A percentile compares a stretch with the other conserved stretches of the same genome.
These are phyloP conservation scores for Cryptoprocta ferox DNA, from an alignment of 2,797 vertebrate genomes.

Conservation along the genomic window DNA sequence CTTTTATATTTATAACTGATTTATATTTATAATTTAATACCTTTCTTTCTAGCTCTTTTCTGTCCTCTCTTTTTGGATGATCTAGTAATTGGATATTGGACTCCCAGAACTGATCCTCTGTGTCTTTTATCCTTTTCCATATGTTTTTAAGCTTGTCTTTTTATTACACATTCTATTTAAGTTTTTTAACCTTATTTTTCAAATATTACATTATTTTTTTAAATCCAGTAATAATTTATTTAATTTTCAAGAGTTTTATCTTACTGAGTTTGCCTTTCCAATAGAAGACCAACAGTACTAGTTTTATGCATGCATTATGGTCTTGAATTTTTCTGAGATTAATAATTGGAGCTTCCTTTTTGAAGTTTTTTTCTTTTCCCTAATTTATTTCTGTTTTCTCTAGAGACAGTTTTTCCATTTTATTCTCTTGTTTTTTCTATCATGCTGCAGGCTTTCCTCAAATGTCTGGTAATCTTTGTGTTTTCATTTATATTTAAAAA, in stretches of 20 bases:
- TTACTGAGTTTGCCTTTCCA: constrained; percentile 9
- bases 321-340: background rate
- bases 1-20: background rate
- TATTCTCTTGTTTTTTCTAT: constrained; percentile 30
- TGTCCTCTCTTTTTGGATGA: background rate
- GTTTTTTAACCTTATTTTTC: constrained; percentile 11
- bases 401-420: constrained; percentile 15
- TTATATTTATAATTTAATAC: constrained; percentile 21
- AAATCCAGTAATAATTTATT: background rate
- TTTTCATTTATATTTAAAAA: constrained; percentile 26
- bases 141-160: background rate
- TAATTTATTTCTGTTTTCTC: constrained; percentile 1
- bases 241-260: background rate
- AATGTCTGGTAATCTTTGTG: background rate
- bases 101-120: background rate
- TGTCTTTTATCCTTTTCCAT: background rate
- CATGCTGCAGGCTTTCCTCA: background rate
- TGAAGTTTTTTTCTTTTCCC: background rate
- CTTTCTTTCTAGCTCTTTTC: background rate
- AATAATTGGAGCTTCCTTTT: constrained; percentile 15
- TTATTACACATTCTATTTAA: background rate
- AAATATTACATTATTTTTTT: background rate
- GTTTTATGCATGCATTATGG: background rate
- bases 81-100: background rate
- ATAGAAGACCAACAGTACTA: background rate